Evolutionary conservation across 2,888 invertebrate species (phyloP).

Genomic region (Octodonta nipae): DNA sequence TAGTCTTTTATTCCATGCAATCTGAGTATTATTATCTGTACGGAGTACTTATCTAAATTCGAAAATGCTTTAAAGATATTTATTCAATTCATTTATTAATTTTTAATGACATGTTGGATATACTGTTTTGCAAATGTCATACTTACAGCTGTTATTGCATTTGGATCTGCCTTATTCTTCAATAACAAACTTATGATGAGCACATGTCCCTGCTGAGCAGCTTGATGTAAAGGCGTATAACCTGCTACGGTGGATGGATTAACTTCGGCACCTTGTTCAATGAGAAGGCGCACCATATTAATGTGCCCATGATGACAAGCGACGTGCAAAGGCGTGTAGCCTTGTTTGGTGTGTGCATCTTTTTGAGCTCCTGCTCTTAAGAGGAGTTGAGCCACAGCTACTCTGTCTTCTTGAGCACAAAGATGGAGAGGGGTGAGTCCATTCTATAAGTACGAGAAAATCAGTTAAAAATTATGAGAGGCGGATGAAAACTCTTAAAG

Average conservation of each 20-base stretch:
- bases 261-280: constrained; percentile 81
- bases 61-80: too few species aligned
- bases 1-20: too few species aligned
- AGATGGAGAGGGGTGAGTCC: constrained; percentile 89
- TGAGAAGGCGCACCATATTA: constrained; percentile 76
- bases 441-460: constrained; percentile 54
- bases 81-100: too few species aligned
- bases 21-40: too few species aligned
- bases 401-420: constrained; percentile 87
- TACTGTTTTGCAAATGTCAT: too few species aligned
- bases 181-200: constrained; percentile 83
- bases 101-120: too few species aligned
- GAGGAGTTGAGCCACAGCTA: constrained; percentile 69
- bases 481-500: constrained; percentile 1
- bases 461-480: constrained; percentile 2
- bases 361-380: constrained; percentile 64
- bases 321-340: constrained; percentile 91
- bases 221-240: constrained; percentile 94
- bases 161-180: constrained; percentile 87
- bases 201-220: constrained; percentile 89
- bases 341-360: constrained; percentile 63
- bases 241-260: constrained; percentile 64
- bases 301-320: constrained; percentile 94
- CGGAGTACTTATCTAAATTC: too few species aligned
- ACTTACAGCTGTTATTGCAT: constrained; percentile 78